phyloP scores from a whole-genome alignment of 2,797 vertebrate species.

The Salarias fasciatus region DNA sequence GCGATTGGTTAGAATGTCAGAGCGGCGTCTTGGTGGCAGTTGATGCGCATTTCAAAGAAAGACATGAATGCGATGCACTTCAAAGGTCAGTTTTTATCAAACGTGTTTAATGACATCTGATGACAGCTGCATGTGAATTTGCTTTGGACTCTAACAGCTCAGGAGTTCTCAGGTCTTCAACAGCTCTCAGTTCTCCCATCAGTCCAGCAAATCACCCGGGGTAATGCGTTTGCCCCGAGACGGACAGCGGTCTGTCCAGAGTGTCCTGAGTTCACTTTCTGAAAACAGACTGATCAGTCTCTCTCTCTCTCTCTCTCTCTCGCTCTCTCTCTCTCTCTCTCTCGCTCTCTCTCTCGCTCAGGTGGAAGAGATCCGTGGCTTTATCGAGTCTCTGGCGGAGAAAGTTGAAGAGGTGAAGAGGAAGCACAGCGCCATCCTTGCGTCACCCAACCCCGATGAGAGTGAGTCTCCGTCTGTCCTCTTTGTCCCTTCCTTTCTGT shows the following conservation, averaged over 20 bases:
- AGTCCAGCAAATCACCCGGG: no score
- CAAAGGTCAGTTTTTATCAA: background rate
- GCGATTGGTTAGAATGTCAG: slow-evolving; percentile 40
- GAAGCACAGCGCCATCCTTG: slow-evolving; percentile 95
- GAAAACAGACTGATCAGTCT: no score
- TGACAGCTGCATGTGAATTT: background rate
- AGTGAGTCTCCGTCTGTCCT: slow-evolving; percentile 59
- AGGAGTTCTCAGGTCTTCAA: no score
- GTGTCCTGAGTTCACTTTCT: no score
- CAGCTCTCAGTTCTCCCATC: no score
- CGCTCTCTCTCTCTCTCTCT: no score
- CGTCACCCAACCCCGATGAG: slow-evolving; percentile 91
- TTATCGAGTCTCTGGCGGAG: slow-evolving; percentile 92
- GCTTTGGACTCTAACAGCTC: no score
- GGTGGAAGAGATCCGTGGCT: slow-evolving; percentile 96
- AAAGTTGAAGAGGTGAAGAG: slow-evolving; percentile 97
- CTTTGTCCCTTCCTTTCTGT: background rate
- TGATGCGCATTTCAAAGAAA: slow-evolving; percentile 32
- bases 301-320: no score
- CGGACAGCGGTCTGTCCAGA: no score
- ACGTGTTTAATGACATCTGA: background rate
- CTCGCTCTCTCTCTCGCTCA: slow-evolving; percentile 55
- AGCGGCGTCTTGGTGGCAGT: slow-evolving; percentile 16
- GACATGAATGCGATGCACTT: background rate
- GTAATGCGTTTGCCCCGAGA: no score